Evolutionary conservation across 2,113 vertebrate species (phyloP).

Genomic region (Passer domesticus): DNA sequence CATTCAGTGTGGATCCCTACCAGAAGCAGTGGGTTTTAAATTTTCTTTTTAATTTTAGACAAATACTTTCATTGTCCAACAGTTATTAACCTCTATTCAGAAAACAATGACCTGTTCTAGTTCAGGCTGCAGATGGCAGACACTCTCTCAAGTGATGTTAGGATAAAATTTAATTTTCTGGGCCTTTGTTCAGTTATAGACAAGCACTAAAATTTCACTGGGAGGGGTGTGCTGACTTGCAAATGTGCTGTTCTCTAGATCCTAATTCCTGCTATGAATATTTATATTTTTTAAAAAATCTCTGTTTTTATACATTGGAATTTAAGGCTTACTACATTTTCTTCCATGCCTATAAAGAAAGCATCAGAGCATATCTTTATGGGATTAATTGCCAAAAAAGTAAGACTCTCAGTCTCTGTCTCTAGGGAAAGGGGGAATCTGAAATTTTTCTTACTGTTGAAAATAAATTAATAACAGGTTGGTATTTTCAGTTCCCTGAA

Average conservation of each 20-base stretch:
- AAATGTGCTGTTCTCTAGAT: neutral
- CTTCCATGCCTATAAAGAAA: neutral
- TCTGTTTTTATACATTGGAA: neutral
- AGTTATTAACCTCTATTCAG: neutral
- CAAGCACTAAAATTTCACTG: neutral
- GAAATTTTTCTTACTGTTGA: neutral
- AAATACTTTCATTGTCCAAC: neutral
- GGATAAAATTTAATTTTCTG: neutral
- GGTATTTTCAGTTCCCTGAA: neutral
- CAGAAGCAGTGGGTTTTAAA: neutral
- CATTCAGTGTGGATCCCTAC: neutral
- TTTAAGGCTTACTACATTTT: neutral
- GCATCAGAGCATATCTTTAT: neutral
- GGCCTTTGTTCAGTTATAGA: neutral
- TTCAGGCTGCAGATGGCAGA: neutral
- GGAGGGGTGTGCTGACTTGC: neutral
- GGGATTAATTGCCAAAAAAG: neutral
- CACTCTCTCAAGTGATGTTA: neutral
- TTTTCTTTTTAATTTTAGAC: neutral
- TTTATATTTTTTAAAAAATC: neutral
- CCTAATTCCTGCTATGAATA: neutral
- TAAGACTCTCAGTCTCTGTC: neutral
- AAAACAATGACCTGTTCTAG: neutral
- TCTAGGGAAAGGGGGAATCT: neutral
- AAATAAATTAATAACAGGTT: neutral